phyloP scores from a whole-genome alignment of 2,113 vertebrate genomes.

The Pluvialis apricaria region DNA sequence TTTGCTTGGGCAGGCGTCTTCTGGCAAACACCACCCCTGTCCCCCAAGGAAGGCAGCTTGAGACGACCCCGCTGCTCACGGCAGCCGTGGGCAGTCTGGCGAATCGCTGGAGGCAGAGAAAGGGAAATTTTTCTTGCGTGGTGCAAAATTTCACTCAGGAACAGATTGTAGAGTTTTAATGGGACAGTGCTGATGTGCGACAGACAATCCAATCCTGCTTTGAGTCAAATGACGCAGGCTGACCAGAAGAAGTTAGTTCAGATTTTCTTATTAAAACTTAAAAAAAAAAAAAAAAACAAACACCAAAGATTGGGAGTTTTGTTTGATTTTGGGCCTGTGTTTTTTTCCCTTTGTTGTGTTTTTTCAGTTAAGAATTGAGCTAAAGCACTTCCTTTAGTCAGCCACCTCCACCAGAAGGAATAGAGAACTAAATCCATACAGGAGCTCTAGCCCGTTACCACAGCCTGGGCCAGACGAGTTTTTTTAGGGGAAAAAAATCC shows the following conservation, averaged over 20 bases:
- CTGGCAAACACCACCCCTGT: neutral
- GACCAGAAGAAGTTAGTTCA: neutral
- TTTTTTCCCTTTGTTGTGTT: neutral
- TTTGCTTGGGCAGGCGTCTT: neutral
- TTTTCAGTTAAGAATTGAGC: neutral
- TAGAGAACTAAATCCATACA: neutral
- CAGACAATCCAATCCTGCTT: neutral
- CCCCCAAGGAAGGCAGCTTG: neutral
- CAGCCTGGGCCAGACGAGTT: neutral
- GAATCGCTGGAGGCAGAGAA: neutral
- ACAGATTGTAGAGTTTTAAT: neutral
- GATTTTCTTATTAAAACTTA: neutral
- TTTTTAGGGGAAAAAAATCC: rapidly evolving
- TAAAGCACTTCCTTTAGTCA: neutral
- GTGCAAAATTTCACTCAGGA: neutral
- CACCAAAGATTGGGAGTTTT: rapidly evolving
- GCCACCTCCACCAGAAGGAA: neutral
- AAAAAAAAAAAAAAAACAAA: neutral
- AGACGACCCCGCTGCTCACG: rapidly evolving
- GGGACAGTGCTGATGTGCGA: neutral
- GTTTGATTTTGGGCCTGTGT: neutral
- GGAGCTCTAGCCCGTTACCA: neutral
- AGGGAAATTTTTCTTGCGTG: neutral
- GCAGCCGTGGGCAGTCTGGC: neutral
- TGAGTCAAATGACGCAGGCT: neutral